A percentile compares a stretch with the other conserved stretches of the same genome.
Conservation (phyloP, 2,888 invertebrate species). For the Pinctada fucata region DNA sequence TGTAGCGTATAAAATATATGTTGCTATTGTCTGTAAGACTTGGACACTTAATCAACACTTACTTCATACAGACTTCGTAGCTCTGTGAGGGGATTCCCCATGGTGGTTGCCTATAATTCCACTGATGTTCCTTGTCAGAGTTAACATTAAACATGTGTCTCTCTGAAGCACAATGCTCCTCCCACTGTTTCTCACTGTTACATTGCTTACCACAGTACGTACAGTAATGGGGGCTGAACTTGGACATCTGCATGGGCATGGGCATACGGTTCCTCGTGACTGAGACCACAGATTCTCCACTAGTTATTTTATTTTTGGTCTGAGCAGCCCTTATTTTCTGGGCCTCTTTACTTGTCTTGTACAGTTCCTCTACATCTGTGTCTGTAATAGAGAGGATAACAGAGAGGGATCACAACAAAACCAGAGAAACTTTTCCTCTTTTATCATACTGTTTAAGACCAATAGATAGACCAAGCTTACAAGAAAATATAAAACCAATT, state of each 20-base stretch:
- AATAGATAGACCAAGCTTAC: no score
- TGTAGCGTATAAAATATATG: no score
- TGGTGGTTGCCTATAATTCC: conserved; percentile 75
- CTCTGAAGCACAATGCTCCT: conserved; percentile 71
- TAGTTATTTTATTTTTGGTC: conserved; percentile 57
- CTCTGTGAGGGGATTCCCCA: conserved; percentile 61
- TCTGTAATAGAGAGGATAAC: conserved; percentile 48
- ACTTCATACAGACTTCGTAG: conserved; percentile 68
- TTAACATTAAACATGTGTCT: conserved; percentile 72
- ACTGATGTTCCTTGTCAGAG: conserved; percentile 73
- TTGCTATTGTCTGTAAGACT: no score
- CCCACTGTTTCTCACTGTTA: conserved; percentile 72
- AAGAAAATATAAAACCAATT: no score
- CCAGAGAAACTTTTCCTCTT: no score
- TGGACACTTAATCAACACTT: conserved; percentile 25
- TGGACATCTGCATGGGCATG: conserved; percentile 42
- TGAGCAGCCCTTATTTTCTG: conserved; percentile 52
- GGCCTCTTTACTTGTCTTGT: conserved; percentile 52
- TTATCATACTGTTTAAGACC: no score
- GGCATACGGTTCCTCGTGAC: conserved; percentile 44
- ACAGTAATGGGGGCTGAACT: conserved; percentile 67
- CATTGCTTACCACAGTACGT: conserved; percentile 66
- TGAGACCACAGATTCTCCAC: conserved; percentile 68
- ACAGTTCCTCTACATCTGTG: conserved; percentile 54
- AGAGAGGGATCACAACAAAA: no score